Evolutionary conservation across 2,888 invertebrate genomes (phyloP).

Genomic region (Rhagophthalmus giganteus): DNA sequence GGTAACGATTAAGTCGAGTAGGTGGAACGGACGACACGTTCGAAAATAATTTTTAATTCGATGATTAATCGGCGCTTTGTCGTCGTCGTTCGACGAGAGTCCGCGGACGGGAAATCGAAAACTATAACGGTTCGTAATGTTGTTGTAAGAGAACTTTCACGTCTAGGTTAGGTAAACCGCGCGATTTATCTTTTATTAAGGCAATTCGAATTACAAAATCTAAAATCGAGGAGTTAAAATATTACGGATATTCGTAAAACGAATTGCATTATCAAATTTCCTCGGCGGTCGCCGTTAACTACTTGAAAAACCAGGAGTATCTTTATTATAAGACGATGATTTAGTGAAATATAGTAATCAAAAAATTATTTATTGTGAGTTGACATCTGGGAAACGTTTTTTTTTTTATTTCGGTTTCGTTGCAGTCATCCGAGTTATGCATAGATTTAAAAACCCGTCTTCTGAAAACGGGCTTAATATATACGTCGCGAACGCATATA

Average conservation of each 20-base stretch:
- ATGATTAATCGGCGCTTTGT: too few relatives aligned
- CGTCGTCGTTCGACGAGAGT: too few relatives aligned
- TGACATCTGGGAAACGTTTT: conserved; percentile 11
- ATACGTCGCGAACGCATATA: conserved; percentile 4
- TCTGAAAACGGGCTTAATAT: conserved; percentile 10
- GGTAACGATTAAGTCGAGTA: too few relatives aligned
- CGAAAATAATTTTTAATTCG: too few relatives aligned
- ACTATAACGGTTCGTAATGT: too few relatives aligned
- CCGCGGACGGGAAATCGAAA: too few relatives aligned
- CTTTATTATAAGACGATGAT: conserved; percentile 9
- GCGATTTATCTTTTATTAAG: too few relatives aligned
- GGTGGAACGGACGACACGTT: too few relatives aligned
- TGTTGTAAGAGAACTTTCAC: too few relatives aligned
- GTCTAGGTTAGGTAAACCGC: too few relatives aligned
- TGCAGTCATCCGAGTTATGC: conserved; percentile 12
- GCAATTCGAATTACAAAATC: too few relatives aligned
- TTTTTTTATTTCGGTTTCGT: conserved; percentile 1
- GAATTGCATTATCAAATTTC: conserved; percentile 14
- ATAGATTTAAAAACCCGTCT: conserved; percentile 15
- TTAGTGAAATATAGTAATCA: conserved; percentile 15
- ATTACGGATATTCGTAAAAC: conserved; percentile 5
- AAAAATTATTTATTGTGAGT: conserved; percentile 11
- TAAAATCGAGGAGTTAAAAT: too few relatives aligned
- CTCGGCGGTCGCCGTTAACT: conserved; percentile 6
- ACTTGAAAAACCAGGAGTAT: conserved; percentile 10